A percentile compares a stretch with the other conserved stretches of the same genome.
Evolutionary conservation across 2,797 vertebrate species (phyloP).

Genomic region (Salarias fasciatus): DNA sequence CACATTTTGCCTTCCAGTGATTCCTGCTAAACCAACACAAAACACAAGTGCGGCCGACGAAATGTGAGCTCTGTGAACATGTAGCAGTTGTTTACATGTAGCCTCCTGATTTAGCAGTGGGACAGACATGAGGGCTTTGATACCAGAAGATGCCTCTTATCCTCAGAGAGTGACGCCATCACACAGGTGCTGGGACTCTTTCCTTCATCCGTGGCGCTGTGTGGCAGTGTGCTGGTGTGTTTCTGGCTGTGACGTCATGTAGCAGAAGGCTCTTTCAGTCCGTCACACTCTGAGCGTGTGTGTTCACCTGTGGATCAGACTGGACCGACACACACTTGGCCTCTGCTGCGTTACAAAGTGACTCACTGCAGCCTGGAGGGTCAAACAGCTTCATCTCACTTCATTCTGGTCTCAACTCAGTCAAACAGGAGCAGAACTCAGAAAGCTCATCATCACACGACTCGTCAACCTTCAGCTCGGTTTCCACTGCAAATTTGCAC

Average conservation of each 20-base stretch:
- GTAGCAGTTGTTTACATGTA: slow-evolving; percentile 68
- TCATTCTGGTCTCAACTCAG: not conserved
- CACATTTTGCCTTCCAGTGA: slow-evolving; percentile 19
- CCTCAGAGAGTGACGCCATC: slow-evolving; percentile 28
- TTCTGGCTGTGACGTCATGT: slow-evolving; percentile 28
- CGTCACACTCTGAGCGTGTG: not conserved
- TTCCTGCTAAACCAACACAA: slow-evolving; percentile 6
- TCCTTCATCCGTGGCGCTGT: slow-evolving; percentile 25
- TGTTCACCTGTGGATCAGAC: not conserved
- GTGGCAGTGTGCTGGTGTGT: slow-evolving; percentile 25
- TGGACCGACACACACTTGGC: slow-evolving; percentile 2
- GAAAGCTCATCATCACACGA: not conserved
- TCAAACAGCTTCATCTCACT: not conserved
- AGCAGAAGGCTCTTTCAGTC: slow-evolving; percentile 24
- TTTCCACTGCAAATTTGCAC: slow-evolving; percentile 66
- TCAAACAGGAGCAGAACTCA: not conserved
- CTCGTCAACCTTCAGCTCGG: not conserved
- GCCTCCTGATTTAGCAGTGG: slow-evolving; percentile 38
- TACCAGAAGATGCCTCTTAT: slow-evolving; percentile 66
- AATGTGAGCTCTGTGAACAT: slow-evolving; percentile 34
- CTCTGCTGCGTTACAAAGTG: not conserved
- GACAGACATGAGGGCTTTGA: slow-evolving; percentile 62
- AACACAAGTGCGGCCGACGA: slow-evolving; percentile 1
- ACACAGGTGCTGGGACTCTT: slow-evolving; percentile 21
- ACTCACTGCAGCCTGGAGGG: slow-evolving; percentile 3